These are phyloP conservation scores for Sipha flava DNA, from an alignment of 1,140 invertebrate species.

Conservation along the genomic window DNA sequence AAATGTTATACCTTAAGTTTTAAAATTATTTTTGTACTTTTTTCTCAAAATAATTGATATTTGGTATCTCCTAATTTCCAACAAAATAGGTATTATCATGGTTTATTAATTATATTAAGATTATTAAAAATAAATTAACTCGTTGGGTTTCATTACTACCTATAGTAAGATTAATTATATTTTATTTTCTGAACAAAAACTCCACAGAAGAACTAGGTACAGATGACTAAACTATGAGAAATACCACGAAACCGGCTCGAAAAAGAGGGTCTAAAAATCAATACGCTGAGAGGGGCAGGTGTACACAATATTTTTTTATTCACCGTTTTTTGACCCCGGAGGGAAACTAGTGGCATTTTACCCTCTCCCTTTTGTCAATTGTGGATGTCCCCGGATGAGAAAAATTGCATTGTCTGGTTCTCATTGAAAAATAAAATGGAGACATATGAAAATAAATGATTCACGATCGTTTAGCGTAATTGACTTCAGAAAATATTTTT, in stretches of 20 bases:
- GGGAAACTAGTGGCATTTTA: slow-evolving; percentile 6
- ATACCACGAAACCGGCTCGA: slow-evolving; percentile 7
- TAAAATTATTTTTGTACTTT: slow-evolving; percentile 4
- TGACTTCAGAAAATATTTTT: background rate
- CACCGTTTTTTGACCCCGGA: slow-evolving; percentile 25
- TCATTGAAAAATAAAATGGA: slow-evolving; percentile 9
- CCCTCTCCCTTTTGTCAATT: background rate
- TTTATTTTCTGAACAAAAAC: background rate
- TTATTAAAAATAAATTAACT: slow-evolving; percentile 12
- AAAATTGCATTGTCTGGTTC: slow-evolving; percentile 19
- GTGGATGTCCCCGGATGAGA: slow-evolving; percentile 16
- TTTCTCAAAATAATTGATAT: background rate
- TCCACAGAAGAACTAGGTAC: background rate
- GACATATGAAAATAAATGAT: background rate
- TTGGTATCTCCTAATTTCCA: slow-evolving; percentile 15
- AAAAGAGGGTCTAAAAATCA: slow-evolving; percentile 28
- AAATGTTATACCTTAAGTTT: background rate
- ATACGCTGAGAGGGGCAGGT: slow-evolving; percentile 16
- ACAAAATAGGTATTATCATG: background rate
- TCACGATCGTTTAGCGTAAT: background rate
- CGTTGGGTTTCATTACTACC: background rate
- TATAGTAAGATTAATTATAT: background rate
- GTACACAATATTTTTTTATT: slow-evolving; percentile 5
- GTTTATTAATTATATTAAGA: too few relatives aligned
- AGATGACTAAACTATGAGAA: background rate